Evolutionary conservation across 2,797 vertebrate species (phyloP).

Genomic region (Tarsius wallacei): DNA sequence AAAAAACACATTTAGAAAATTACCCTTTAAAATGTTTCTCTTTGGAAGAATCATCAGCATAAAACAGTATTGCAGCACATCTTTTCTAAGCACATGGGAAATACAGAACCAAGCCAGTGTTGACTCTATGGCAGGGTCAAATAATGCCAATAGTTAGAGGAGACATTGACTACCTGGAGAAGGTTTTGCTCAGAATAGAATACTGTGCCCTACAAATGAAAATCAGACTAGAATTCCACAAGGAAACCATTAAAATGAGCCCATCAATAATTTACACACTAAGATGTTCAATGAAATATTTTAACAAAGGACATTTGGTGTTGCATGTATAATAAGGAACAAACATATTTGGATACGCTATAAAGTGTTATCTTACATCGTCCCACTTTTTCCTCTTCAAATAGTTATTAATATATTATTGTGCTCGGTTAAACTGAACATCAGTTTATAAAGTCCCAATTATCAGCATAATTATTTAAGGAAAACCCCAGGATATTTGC

Average conservation of each 20-base stretch:
- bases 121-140: background rate
- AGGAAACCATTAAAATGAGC: conserved; percentile 52
- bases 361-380: background rate
- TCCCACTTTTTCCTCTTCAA: conserved; percentile 45
- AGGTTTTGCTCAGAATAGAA: conserved; percentile 15
- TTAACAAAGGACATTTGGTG: conserved; percentile 36
- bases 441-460: conserved; percentile 64
- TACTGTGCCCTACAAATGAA: conserved; percentile 32
- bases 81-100: background rate
- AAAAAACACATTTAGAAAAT: conserved; percentile 57
- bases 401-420: conserved; percentile 75
- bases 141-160: background rate
- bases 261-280: conserved; percentile 70
- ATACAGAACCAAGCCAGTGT: rapidly evolving
- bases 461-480: conserved; percentile 68
- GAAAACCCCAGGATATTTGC: conserved; percentile 66
- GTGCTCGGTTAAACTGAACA: conserved; percentile 36
- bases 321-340: conserved; percentile 60
- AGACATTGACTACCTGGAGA: background rate
- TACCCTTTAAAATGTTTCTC: conserved; percentile 31
- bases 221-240: background rate
- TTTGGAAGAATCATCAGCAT: background rate
- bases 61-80: background rate
- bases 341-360: background rate
- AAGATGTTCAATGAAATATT: conserved; percentile 64